Base-by-base conservation (phyloP, 2,888 invertebrate genomes). In the Leptogaster cylindrica region DNA sequence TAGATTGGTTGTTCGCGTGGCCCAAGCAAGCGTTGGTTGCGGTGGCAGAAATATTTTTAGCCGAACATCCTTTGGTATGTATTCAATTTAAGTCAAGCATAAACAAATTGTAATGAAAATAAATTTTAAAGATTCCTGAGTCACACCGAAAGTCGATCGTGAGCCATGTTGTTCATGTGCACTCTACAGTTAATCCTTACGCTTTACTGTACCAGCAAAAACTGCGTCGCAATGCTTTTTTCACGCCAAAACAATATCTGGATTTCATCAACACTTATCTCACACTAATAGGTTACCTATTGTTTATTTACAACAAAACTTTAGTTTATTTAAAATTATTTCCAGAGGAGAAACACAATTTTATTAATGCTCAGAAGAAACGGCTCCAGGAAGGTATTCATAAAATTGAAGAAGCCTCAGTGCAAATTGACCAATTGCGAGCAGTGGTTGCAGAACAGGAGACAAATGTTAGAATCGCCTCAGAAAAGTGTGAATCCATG, bases 1-100 rank as follows among this genome's bases (percentile, higher is more conserved):
- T 96, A 71, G 94, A 96, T 79, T 96, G 95, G 95, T 88, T 95
- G 77, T 94, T 92, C 79, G 90, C 95, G 0, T 96, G 96, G 96
- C 95, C 96, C 0, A 86, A 89, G 71, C 93, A 95, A 78, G 96
- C 96, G 0, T 78, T 96, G 51, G 83, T 89, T 65, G 93, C 95
- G 0, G 95, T 96, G 0, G 95, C 95, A 0, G 89, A 90, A 66
- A 89, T 92, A 1, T 93, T 89, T 75, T 83, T 96, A 0, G 87
- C 89, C 73, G 90, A 95, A 88, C 91, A 83, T 68, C 66, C 72
- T 0, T 65, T 78, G 80, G 87, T 82, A 76, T 72, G 28, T 51
- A 51, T 73, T 10, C 2, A n/a, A 36, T 16, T n/a, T n/a, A n/a
- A n/a, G n/a, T n/a, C n/a, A n/a, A n/a, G n/a, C n/a, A n/a, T n/a